Evolutionary conservation across 2,113 vertebrate genomes (phyloP).

Genomic region (Mus spicilegus): DNA sequence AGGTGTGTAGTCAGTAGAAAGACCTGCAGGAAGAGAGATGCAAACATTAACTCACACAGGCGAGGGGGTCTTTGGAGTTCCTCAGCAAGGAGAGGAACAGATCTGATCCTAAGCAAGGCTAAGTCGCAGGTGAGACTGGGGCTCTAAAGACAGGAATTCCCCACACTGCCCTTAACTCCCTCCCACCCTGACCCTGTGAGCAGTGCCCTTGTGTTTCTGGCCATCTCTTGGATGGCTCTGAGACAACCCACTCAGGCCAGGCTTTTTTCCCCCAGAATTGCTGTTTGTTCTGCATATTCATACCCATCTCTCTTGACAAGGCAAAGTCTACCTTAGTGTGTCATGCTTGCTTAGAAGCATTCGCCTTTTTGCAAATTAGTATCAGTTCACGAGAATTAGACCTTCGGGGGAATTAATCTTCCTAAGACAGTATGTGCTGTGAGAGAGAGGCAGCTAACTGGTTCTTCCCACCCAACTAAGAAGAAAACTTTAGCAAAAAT

Average conservation of each 20-base stretch:
- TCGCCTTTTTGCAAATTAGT: neutral
- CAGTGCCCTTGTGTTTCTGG: neutral
- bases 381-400: neutral
- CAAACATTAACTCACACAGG: conserved; percentile 39
- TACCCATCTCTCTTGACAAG: neutral
- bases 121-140: neutral
- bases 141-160: neutral
- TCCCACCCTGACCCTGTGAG: neutral
- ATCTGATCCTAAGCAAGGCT: neutral
- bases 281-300: neutral
- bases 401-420: neutral
- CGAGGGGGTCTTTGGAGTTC: conserved; percentile 12
- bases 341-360: neutral
- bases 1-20: conserved; percentile 20
- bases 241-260: neutral
- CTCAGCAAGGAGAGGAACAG: neutral
- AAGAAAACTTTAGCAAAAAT: neutral
- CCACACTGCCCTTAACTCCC: neutral
- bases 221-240: neutral
- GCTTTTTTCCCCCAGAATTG: neutral
- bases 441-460: neutral
- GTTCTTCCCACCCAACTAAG: neutral
- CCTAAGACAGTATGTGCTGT: neutral
- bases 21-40: neutral
- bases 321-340: neutral